Evolutionary conservation across 2,113 vertebrate species (phyloP), one percentile per base, ranked within the genome.

Genomic region (Actenoides hombroni): DNA sequence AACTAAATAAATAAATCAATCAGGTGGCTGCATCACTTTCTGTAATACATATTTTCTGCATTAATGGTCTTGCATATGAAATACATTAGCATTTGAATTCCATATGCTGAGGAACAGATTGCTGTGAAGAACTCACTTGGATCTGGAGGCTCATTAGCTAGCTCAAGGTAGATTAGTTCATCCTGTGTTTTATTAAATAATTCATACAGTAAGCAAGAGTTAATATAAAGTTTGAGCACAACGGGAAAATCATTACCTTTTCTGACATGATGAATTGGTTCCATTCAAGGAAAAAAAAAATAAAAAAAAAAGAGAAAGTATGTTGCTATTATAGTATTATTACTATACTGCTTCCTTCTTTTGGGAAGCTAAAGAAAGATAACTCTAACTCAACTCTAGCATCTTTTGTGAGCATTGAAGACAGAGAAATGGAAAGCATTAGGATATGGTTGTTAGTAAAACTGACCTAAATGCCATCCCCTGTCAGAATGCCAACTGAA

Each of bases 401-500:
- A 35, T 33, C 7, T 78, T 89, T 64, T 14, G 10, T 14, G 19
- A 71, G 15, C 10, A 60, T 23, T 11, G 83, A 46, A 90, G 82
- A 56, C 6, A 48, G 49, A 68, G 6, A 4, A 88, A 86, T 0
- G 0, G 11, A 18, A 46, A 88, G 18, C 54, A 59, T 42, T 65
- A 64, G 18, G 48, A 53, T n/a, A 26, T 4, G 42, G 28, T 8
- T 64, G 10, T 33, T 46, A 48, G 37, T 54, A 87, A 74, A 94
- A 84, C 3, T 51, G 33, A 54, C 19, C 28, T 33, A 46, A 87
- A 84, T 24, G 39, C 4, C 53, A 8, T 5, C 6, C 25, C 19
- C 68, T 0, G 1, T 39, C 12, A 10, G 7, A 78, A 46, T 2
- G 8, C 8, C 25, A 49, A 16, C 0, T 42, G 60, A n/a, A 84